Conservation (phyloP, 2,113 vertebrate genomes). For the Microcebus lehilahytsara region DNA sequence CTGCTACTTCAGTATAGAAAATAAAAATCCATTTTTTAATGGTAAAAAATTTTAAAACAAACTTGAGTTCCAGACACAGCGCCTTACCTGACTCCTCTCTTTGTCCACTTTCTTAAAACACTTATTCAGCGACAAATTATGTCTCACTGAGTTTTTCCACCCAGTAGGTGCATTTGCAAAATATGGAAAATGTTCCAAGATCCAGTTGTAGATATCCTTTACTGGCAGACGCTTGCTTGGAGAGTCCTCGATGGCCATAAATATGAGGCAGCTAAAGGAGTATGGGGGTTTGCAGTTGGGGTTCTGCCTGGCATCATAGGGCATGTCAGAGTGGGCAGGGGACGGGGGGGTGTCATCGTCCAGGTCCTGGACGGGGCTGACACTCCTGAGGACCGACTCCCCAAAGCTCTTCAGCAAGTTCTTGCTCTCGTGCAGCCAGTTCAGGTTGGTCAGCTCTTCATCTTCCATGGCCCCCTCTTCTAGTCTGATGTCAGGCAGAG, state of each 20-base stretch:
- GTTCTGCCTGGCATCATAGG: constrained; percentile 93
- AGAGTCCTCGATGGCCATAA: constrained; percentile 99
- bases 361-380: constrained; percentile 94
- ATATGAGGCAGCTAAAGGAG: constrained; percentile 99
- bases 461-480: constrained; percentile 92
- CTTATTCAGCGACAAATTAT: constrained; percentile 98
- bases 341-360: constrained; percentile 92
- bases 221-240: constrained; percentile 96
- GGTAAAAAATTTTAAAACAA: background rate
- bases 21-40: background rate
- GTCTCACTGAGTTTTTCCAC: constrained; percentile 99
- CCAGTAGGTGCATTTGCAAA: constrained; percentile 97
- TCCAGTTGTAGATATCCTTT: constrained; percentile 99
- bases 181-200: constrained; percentile 99
- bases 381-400: constrained; percentile 94
- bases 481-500: constrained; percentile 89
- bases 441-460: constrained; percentile 98
- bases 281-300: constrained; percentile 98
- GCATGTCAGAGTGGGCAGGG: constrained; percentile 92
- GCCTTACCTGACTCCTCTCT: constrained; percentile 97
- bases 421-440: constrained; percentile 98
- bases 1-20: background rate
- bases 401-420: constrained; percentile 98
- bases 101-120: constrained; percentile 99
- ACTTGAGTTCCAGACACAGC: background rate